These are phyloP conservation scores for Apotomis turbidana DNA, from an alignment of 2,888 invertebrate species.

Conservation along the genomic window DNA sequence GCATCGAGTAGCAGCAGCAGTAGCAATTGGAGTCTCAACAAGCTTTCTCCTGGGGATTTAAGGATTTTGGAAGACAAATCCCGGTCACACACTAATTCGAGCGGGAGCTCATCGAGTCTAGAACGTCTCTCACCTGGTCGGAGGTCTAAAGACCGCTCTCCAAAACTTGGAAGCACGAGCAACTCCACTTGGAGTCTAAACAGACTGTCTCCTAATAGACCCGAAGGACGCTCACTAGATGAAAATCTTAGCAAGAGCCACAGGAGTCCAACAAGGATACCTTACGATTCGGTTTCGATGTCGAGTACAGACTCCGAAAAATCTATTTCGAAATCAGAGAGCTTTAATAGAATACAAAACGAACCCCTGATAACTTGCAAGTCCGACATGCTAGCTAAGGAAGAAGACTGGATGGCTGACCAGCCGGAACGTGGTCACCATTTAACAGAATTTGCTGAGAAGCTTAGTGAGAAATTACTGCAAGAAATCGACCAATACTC, in stretches of 20 bases:
- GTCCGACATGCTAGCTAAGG: slow-evolving; percentile 77
- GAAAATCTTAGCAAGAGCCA: slow-evolving; percentile 77
- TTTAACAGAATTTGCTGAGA: slow-evolving; percentile 91
- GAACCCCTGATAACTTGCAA: slow-evolving; percentile 80
- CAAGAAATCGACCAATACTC: slow-evolving; percentile 89
- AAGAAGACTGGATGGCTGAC: slow-evolving; percentile 84
- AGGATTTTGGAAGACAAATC: slow-evolving; percentile 78
- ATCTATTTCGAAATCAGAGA: slow-evolving; percentile 80
- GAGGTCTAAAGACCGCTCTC: slow-evolving; percentile 79
- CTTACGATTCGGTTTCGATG: slow-evolving; percentile 79
- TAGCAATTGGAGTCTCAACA: slow-evolving; percentile 81
- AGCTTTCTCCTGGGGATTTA: slow-evolving; percentile 79
- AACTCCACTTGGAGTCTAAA: slow-evolving; percentile 82
- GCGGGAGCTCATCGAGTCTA: slow-evolving; percentile 79
- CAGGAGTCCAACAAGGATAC: slow-evolving; percentile 76
- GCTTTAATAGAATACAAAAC: slow-evolving; percentile 79
- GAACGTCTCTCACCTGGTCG: slow-evolving; percentile 79
- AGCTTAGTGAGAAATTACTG: slow-evolving; percentile 91
- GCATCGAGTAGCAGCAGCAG: slow-evolving; percentile 80
- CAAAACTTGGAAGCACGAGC: slow-evolving; percentile 78
- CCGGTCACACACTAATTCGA: slow-evolving; percentile 79
- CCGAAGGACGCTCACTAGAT: slow-evolving; percentile 78
- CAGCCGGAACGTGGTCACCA: slow-evolving; percentile 86
- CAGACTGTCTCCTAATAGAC: slow-evolving; percentile 76
- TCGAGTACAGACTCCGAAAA: slow-evolving; percentile 81